A percentile compares a stretch with the other conserved stretches of the same genome.
Conservation (phyloP, 2,888 invertebrate genomes). For the Cabera pusaria region DNA sequence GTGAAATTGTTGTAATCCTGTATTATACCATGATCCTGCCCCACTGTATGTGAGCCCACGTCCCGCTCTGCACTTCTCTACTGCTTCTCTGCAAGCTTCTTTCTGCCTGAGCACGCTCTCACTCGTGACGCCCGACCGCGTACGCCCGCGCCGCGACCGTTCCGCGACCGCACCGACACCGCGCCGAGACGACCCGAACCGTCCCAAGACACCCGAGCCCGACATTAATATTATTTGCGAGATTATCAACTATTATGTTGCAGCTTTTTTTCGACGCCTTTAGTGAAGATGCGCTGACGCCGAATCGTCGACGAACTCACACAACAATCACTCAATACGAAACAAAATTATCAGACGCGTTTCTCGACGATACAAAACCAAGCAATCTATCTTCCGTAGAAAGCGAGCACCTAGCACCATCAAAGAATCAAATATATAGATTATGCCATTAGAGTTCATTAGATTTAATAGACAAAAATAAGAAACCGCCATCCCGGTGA, state of each 20-base stretch:
- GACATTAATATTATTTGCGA: slow-evolving; percentile 65
- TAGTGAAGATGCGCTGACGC: slow-evolving; percentile 65
- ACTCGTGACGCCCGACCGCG: slow-evolving; percentile 66
- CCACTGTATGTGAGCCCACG: slow-evolving; percentile 79
- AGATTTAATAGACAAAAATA: slow-evolving; percentile 22
- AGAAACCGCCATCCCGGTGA: slow-evolving; percentile 15
- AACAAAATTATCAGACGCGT: slow-evolving; percentile 23
- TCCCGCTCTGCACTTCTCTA: slow-evolving; percentile 83
- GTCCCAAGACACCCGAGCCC: slow-evolving; percentile 50
- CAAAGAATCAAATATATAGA: slow-evolving; percentile 23
- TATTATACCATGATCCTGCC: slow-evolving; percentile 77
- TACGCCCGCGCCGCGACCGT: slow-evolving; percentile 41
- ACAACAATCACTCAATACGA: slow-evolving; percentile 28
- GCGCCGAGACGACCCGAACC: slow-evolving; percentile 46
- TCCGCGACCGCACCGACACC: slow-evolving; percentile 4
- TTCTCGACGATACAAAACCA: slow-evolving; percentile 29
- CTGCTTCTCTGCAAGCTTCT: slow-evolving; percentile 83
- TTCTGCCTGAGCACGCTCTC: slow-evolving; percentile 82
- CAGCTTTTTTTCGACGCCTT: slow-evolving; percentile 70
- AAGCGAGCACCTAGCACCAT: slow-evolving; percentile 40
- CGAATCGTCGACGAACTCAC: slow-evolving; percentile 36
- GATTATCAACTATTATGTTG: slow-evolving; percentile 68
- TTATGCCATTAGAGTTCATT: slow-evolving; percentile 35
- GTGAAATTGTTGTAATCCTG: slow-evolving; percentile 78
- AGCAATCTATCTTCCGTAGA: slow-evolving; percentile 35